Evolutionary conservation across 2,797 vertebrate species (phyloP), one percentile per base, ranked within the genome.

Genomic region (Phrynocephalus forsythii): DNA sequence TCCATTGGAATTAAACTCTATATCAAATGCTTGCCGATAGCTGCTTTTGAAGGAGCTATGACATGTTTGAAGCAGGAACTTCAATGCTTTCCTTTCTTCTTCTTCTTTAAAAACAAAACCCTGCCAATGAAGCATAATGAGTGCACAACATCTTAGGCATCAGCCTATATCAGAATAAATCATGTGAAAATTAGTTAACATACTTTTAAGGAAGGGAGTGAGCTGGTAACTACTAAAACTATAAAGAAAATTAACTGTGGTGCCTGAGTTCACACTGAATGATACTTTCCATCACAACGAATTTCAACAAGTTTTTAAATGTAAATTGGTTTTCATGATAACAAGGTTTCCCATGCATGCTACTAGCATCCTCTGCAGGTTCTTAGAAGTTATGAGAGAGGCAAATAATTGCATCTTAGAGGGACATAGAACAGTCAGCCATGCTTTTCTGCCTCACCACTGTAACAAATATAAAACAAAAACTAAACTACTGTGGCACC

Each of bases 221-320:
- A 83, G 18, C 48, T 83, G 56, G 83, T 68, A 60, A 83, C 44
- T 15, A 60, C 24, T 30, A 56, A 77, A 87, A 77, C 48, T 82
- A 68, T 83, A 56, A 86, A 72, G 24, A 48, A 6, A 60, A 48
- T 68, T 86, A 86, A 80, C 13, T 28, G 72, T 20, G 26, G 30
- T 68, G 15, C n/a, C 60, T 76, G 48, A 69, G 68, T 83, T 77
- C 24, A 67, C 16, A 33, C 20, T 77, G 63, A 30, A 77, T 24
- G 63, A 44, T 20, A 15, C 76, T 87, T 87, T 67, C 63, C 48
- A 56, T 77, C 63, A 68, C 20, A 60, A 33, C 63, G 30, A 28
- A n/a, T 79, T 78, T 71, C 75, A 71, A 44, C 38, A 83, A 38
- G 3, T 33, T 78, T 79, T 38, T 66, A 75, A 44, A 82, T 75